Evolutionary conservation across 2,888 invertebrate genomes (phyloP), one percentile per base, ranked within the genome.

Genomic region (Linyphia triangularis): DNA sequence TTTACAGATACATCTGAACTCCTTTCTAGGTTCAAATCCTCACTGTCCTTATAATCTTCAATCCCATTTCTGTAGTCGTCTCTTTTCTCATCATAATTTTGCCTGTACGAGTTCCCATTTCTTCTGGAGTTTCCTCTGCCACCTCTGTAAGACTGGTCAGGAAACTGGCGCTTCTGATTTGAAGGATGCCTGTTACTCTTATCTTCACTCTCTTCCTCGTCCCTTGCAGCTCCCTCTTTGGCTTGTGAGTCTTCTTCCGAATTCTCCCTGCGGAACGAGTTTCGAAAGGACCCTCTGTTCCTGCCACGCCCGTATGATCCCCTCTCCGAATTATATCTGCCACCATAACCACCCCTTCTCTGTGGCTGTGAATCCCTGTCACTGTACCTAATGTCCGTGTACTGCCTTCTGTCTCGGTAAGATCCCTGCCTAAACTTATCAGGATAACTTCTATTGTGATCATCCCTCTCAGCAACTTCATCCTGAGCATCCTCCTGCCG

Each of bases 21-120:
- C 3, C 37, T 22, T 67, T 22, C 51, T 51, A n/a, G 33, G 7
- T 67, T 7, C 7, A 33, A 67, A 19, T 30, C 13, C 33, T n/a
- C 28, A 30, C 19, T 67, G 10, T 28, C 19, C 19, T 0, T 6
- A 9, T 40, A 24, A 40, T 70, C 70, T 24, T 24, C 10, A 33
- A 28, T n/a, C 10, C 28, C 16, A 43, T 43, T 70, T 1, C 43
- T 70, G 10, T 43, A 26, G 24, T 37, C 24, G 22, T 37, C 70
- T n/a, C 70, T 70, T 43, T n/a, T 70, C 24, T 70, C 70, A n/a
- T 70, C 7, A 16, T 16, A 40, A 22, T 70, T 43, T 37, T 43
- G 26, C 10, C 28, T 28, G 1, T 26, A 28, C 26, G 43, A 70
- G 9, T 43, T 5, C 28, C 43, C 43, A 16, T 70, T 63, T 28